phyloP scores from a whole-genome alignment of 1,140 invertebrate species.

The Sinonovacula constricta region DNA sequence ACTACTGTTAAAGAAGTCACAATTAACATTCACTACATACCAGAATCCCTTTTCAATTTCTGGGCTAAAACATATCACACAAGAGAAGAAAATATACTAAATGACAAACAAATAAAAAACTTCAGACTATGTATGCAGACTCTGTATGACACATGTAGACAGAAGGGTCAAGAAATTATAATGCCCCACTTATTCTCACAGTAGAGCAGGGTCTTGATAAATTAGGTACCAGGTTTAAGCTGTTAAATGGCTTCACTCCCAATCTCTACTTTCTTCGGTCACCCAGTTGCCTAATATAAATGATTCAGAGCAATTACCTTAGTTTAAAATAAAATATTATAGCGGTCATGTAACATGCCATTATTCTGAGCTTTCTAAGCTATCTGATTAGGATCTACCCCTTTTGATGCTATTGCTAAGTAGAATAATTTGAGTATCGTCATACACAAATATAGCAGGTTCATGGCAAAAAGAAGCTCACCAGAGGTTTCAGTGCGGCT shows the following conservation, averaged over 20 bases:
- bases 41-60: neutral
- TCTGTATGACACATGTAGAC: neutral
- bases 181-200: neutral
- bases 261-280: too few species aligned
- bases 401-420: neutral
- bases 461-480: slow-evolving; percentile 5
- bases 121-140: neutral
- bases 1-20: too few species aligned
- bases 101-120: neutral
- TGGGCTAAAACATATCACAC: neutral
- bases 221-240: too few species aligned
- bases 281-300: neutral
- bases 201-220: neutral
- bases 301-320: neutral
- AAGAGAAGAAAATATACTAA: neutral
- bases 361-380: neutral
- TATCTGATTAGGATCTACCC: neutral
- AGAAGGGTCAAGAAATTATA: neutral
- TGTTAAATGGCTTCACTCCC: too few species aligned
- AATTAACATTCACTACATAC: neutral
- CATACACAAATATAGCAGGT: neutral
- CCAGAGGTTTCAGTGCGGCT: slow-evolving; percentile 61
- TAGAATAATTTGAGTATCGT: neutral
- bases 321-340: neutral
- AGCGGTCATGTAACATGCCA: neutral